phyloP scores from a whole-genome alignment of 2,113 vertebrate species.

The Microcebus lehilahytsara region DNA sequence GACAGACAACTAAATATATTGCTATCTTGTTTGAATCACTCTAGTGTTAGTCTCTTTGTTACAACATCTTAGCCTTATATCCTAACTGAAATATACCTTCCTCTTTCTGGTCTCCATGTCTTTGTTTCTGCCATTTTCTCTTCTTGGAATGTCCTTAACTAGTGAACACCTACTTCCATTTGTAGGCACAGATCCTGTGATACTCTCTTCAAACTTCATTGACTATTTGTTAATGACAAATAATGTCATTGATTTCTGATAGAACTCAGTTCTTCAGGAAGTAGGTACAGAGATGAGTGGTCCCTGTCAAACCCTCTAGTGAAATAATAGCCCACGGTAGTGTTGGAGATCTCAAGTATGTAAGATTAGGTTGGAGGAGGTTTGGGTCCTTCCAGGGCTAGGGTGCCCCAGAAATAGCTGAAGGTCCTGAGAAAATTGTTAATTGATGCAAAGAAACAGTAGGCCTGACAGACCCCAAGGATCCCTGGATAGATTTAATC shows the following conservation, averaged over 20 bases:
- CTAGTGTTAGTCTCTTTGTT: background rate
- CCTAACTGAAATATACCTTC: background rate
- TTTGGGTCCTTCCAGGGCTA: background rate
- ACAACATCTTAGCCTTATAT: background rate
- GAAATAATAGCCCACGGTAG: background rate
- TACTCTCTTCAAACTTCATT: background rate
- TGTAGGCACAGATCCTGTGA: background rate
- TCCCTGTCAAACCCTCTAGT: background rate
- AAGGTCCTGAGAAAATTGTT: background rate
- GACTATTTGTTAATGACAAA: background rate
- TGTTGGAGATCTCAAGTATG: background rate
- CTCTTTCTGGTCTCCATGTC: background rate
- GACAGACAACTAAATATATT: constrained; percentile 33
- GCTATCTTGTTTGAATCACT: constrained; percentile 17
- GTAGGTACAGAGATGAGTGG: background rate
- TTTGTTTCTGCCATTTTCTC: background rate
- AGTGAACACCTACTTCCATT: background rate
- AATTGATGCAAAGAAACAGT: background rate
- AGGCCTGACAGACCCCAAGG: background rate
- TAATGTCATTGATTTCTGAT: background rate
- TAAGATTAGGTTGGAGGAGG: background rate
- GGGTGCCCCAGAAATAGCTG: background rate
- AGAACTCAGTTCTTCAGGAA: background rate
- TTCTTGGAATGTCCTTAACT: background rate
- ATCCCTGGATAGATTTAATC: background rate